These are phyloP conservation scores for Struthidea cinerea DNA, from an alignment of 2,113 vertebrate species.

Conservation along the genomic window DNA sequence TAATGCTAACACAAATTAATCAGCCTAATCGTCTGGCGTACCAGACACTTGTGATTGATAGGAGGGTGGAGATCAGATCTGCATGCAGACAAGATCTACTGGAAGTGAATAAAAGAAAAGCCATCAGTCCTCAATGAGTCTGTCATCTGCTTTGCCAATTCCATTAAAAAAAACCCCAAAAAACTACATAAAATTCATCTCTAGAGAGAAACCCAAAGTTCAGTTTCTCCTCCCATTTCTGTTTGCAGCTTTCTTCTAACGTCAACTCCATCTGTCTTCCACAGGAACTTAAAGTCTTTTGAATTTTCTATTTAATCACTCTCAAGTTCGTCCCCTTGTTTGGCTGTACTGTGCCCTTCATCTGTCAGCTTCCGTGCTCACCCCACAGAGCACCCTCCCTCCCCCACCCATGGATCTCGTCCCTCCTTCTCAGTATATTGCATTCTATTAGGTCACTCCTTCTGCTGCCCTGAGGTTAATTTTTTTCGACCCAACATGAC, in stretches of 20 bases:
- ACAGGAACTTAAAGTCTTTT: constrained; percentile 24
- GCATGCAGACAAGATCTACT: neutral
- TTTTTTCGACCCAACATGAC: neutral
- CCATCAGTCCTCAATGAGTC: neutral
- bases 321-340: neutral
- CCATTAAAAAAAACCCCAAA: neutral
- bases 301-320: constrained; percentile 55
- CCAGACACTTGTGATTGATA: neutral
- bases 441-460: neutral
- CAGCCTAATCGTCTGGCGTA: rapidly evolving
- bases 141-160: neutral
- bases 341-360: constrained; percentile 21
- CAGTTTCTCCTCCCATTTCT: constrained; percentile 32
- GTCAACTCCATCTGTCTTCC: constrained; percentile 49
- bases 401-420: rapidly evolving
- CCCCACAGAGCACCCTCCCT: neutral
- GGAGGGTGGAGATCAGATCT: neutral
- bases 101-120: neutral
- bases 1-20: neutral
- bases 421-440: neutral
- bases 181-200: neutral
- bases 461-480: neutral
- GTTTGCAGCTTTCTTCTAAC: constrained; percentile 38
- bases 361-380: neutral
- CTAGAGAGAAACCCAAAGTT: constrained; percentile 1